phyloP scores from a whole-genome alignment of 2,797 vertebrate genomes.

The Rhinichthys osculus region DNA sequence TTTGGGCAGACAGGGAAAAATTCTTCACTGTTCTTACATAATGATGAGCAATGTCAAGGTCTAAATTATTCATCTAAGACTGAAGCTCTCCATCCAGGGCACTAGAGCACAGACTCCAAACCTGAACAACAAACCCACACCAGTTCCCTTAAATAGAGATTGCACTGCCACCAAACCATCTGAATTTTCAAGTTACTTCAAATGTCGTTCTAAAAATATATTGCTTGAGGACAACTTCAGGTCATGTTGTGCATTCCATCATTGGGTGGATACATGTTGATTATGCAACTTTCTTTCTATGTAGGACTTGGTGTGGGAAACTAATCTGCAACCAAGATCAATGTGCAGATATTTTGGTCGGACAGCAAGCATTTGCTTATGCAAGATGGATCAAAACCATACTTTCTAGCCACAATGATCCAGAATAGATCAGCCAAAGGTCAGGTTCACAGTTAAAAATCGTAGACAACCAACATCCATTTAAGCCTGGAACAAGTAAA shows the following conservation, averaged over 20 bases:
- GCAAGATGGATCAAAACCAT: not conserved
- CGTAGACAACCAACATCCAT: not conserved
- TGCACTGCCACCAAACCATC: slow-evolving; percentile 17
- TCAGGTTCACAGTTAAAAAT: slow-evolving; percentile 32
- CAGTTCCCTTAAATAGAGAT: slow-evolving; percentile 10
- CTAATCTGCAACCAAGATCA: not conserved
- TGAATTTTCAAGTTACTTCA: slow-evolving; percentile 31
- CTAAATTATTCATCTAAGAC: not conserved
- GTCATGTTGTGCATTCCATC: slow-evolving; percentile 8
- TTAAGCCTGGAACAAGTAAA: not conserved
- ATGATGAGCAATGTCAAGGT: not conserved
- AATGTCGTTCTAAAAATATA: slow-evolving; percentile 25
- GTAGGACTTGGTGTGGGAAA: not conserved
- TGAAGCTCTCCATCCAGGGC: not conserved
- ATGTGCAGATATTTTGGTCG: not conserved
- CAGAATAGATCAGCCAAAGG: slow-evolving; percentile 7
- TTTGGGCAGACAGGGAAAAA: slow-evolving; percentile 14
- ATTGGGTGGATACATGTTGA: slow-evolving; percentile 10
- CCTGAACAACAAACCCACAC: not conserved
- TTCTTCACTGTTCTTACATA: slow-evolving; percentile 8
- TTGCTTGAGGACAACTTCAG: not conserved
- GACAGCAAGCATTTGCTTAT: not conserved
- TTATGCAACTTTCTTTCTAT: slow-evolving; percentile 5
- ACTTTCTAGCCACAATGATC: not conserved
- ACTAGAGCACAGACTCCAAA: slow-evolving; percentile 3